These are phyloP conservation scores for Orussus abietinus DNA, from an alignment of 1,140 invertebrate species.

Conservation along the genomic window DNA sequence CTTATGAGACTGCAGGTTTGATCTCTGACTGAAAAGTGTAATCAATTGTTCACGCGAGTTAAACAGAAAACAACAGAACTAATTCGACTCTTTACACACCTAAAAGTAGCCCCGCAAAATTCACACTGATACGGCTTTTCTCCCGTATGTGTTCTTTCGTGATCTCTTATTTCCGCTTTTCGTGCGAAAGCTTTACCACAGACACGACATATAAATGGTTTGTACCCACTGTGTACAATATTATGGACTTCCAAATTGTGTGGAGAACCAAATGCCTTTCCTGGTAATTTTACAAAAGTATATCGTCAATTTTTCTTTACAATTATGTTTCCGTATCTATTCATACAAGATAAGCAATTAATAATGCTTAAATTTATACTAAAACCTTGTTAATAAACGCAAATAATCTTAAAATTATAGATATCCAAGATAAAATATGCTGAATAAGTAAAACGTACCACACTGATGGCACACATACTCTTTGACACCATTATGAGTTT, in stretches of 20 bases:
- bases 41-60: too few relatives aligned
- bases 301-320: neutral
- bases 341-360: too few relatives aligned
- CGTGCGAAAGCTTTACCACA: constrained; percentile 75
- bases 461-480: constrained; percentile 70
- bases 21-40: constrained; percentile 62
- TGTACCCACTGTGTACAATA: constrained; percentile 67
- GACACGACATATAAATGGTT: constrained; percentile 65
- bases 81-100: constrained; percentile 28
- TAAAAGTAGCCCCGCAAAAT: constrained; percentile 70
- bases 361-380: too few relatives aligned
- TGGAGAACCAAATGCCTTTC: constrained; percentile 70
- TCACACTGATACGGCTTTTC: constrained; percentile 82
- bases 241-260: constrained; percentile 75
- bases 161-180: constrained; percentile 71
- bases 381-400: too few relatives aligned
- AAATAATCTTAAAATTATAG: too few relatives aligned
- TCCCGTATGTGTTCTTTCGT: constrained; percentile 80
- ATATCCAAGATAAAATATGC: too few relatives aligned
- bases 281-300: constrained; percentile 47
- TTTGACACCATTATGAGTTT: constrained; percentile 66
- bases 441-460: constrained; percentile 52
- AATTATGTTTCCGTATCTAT: neutral
- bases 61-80: neutral
- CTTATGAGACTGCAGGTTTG: constrained; percentile 76